These are phyloP conservation scores for Enteromius viviparus DNA, from an alignment of 2,797 vertebrate genomes.

Conservation along the genomic window DNA sequence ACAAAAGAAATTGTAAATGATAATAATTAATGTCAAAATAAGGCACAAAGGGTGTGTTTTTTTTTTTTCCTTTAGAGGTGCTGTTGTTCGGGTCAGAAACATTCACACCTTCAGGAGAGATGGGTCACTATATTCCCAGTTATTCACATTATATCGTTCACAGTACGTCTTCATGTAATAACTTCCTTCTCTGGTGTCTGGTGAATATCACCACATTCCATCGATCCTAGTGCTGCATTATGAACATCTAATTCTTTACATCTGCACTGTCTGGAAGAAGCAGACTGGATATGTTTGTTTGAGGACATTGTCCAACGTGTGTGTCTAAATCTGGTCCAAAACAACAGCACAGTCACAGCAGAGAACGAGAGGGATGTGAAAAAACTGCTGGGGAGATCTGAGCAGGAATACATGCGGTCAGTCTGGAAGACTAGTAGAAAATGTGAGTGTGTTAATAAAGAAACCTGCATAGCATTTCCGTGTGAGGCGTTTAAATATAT, in stretches of 20 bases:
- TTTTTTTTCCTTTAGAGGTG: background rate
- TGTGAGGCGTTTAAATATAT: background rate
- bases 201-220: background rate
- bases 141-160: slow-evolving; percentile 52
- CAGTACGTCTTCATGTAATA: slow-evolving; percentile 32
- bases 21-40: background rate
- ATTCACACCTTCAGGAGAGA: background rate
- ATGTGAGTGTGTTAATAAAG: background rate
- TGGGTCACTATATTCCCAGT: background rate
- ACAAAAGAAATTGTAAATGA: too few relatives aligned
- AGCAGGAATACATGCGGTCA: background rate
- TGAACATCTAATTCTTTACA: background rate
- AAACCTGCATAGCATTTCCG: slow-evolving; percentile 23
- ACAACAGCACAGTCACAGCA: slow-evolving; percentile 7
- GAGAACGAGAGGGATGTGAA: background rate
- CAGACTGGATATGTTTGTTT: slow-evolving; percentile 23
- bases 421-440: slow-evolving; percentile 21
- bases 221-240: background rate
- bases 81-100: background rate
- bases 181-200: background rate
- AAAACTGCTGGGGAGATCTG: background rate
- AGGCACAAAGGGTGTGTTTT: slow-evolving; percentile 40
- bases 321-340: slow-evolving; percentile 14
- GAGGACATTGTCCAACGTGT: slow-evolving; percentile 37
- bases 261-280: slow-evolving; percentile 10